Base-by-base conservation (phyloP, 2,888 invertebrate genomes). In the Macaria liturata region DNA sequence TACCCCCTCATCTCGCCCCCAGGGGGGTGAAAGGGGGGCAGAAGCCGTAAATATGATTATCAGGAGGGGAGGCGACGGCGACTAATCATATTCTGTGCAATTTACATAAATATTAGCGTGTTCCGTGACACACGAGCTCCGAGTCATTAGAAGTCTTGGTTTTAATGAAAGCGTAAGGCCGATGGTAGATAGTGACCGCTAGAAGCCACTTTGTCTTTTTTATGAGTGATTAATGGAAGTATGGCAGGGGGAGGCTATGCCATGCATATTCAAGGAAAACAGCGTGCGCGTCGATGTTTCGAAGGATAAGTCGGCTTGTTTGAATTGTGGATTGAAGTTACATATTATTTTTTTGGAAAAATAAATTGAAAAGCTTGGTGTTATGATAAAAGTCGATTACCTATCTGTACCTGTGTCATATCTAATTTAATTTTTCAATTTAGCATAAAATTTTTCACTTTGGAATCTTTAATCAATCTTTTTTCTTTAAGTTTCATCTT, bases 91-190 rank as follows among this genome's bases (percentile, higher is more conserved):
- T 91, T 91, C 91, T 91, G 81, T 80, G 84, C 88, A 90, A 91
- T 91, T 91, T 91, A 90, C 91, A 91, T 91, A 91, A 91, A 91
- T 91, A 91, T 91, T 85, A 90, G 82, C 86, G 83, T 88, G 87
- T 87, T 86, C 84, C 90, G 89, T 91, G 91, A 86, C 88, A 87
- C 84, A 87, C 85, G 84, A 80, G 76, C 75, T 75, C 65, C 69
- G 67, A 71, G 80, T 78, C 80, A 82, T 83, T 80, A 81, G 81
- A 79, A 78, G 81, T 76, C 74, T 77, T 61, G 62, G 43, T 57
- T 60, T 50, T 62, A 66, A 68, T 60, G 57, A 66, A 64, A 55
- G 62, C 63, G 53, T 79, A 74, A 78, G 76, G 79, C 40, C 54
- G 87, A 88, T 86, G 83, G 72, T 80, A 89, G 89, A 91, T 89